Evolutionary conservation across 2,888 invertebrate genomes (phyloP).

Genomic region (Gari tellinella): DNA sequence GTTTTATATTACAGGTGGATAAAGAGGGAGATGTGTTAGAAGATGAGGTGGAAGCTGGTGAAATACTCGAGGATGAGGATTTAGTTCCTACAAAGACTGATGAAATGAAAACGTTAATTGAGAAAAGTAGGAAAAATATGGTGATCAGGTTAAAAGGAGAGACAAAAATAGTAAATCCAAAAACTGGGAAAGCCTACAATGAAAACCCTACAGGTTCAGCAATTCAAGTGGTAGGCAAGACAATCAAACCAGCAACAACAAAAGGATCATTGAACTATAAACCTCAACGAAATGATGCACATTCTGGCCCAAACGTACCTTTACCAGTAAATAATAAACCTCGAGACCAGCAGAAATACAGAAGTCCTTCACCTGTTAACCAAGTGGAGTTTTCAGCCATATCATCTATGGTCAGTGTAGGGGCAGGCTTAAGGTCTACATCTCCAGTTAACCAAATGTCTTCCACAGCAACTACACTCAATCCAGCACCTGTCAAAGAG

Average conservation of each 20-base stretch:
- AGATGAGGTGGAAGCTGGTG: not conserved
- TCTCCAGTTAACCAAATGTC: slow-evolving; percentile 15
- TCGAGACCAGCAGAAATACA: not conserved
- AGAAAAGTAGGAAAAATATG: slow-evolving; percentile 58
- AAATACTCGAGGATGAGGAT: slow-evolving; percentile 2
- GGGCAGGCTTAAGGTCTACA: slow-evolving; percentile 9
- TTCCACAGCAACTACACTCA: not conserved
- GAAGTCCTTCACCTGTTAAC: not conserved
- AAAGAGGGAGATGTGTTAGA: not conserved
- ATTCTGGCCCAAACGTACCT: not conserved
- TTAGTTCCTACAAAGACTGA: slow-evolving; percentile 5
- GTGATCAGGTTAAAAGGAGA: slow-evolving; percentile 56
- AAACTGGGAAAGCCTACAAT: slow-evolving; percentile 51
- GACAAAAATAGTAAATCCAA: slow-evolving; percentile 39
- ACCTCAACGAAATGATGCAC: not conserved
- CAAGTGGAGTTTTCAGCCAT: slow-evolving; percentile 8
- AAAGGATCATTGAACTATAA: too few species aligned
- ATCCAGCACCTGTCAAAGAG: slow-evolving; percentile 4
- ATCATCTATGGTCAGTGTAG: slow-evolving; percentile 15
- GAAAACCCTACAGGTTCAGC: slow-evolving; percentile 36
- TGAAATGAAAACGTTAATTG: slow-evolving; percentile 56
- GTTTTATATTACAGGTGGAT: not conserved
- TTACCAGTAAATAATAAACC: not conserved
- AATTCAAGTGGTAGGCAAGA: slow-evolving; percentile 46
- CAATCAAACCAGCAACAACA: not conserved